These are phyloP conservation scores for Choloepus hoffmanni DNA, from an alignment of 2,113 vertebrate species.

Conservation along the genomic window DNA sequence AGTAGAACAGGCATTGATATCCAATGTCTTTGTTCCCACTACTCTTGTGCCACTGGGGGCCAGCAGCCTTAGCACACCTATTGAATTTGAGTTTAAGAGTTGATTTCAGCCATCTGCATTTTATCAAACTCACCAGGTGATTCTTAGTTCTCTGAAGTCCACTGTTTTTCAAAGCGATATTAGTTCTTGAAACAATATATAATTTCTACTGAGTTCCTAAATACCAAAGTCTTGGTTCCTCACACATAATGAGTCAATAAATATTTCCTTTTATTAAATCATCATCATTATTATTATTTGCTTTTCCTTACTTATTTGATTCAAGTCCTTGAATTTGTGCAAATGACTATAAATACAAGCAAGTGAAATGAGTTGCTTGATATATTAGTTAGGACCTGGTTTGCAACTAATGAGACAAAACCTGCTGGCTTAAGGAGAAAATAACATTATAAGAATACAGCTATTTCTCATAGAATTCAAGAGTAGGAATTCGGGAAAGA, in stretches of 20 bases:
- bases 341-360: constrained; percentile 15
- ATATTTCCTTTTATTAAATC: not conserved
- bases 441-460: not conserved
- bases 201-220: not conserved
- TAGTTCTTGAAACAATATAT: not conserved
- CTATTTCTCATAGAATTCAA: not conserved
- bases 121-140: not conserved
- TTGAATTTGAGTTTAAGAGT: not conserved
- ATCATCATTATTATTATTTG: not conserved
- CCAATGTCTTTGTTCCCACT: not conserved
- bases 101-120: not conserved
- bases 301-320: not conserved
- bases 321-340: not conserved
- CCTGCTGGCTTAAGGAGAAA: not conserved
- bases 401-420: constrained; percentile 35
- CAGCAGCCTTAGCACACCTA: not conserved
- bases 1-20: not conserved
- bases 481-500: not conserved
- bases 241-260: not conserved
- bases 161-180: not conserved
- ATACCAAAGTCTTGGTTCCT: not conserved
- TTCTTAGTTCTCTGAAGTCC: not conserved
- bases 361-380: not conserved
- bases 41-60: not conserved
- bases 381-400: not conserved